Evolutionary conservation across 2,888 invertebrate species (phyloP), one percentile per base, ranked within the genome.

Genomic region (Pteria penguin): DNA sequence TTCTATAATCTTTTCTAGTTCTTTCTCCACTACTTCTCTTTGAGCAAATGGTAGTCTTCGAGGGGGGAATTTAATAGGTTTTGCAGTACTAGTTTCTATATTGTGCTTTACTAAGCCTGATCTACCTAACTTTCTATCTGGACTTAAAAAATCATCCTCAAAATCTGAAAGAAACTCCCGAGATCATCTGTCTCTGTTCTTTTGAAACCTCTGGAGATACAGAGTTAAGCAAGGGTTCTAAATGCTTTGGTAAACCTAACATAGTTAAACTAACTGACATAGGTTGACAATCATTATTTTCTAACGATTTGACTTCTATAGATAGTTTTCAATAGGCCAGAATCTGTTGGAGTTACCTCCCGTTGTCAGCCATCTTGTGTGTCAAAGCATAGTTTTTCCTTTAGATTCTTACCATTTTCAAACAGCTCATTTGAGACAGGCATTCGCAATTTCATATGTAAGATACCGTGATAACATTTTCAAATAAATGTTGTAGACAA

Each of bases 61-160:
- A 32, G 76, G 76, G 18, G 76, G 76, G 1, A 76, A 22, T 33
- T 67, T 76, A 27, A 72, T 61, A 18, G 72, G 76, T 33, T 45
- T 54, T 52, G 52, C 45, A 24, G 54, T 26, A 1, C 67, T 68
- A 29, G 72, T 66, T 55, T 72, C 62, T 27, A 72, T 67, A 14
- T 29, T 27, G 33, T 76, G 67, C 24, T 67, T 72, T 5, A 68
- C 72, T 31, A 76, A 22, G 26, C 57, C 36, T 24, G 76, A 67
- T 18, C 57, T 45, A 26, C 72, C 72, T 60, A 71, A 24, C 31
- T 69, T 65, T 22, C 71, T 55, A 52, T 72, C 76, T 24, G 76
- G 71, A 33, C 67, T 45, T 18, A 31, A 26, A 55, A 72, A 76
- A 33, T 72, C 57, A 67, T 71, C 61, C 27, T 72, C 27, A 57